Percentiles rank a stretch among this genome's conserved stretches.
phyloP scores from a whole-genome alignment of 2,888 invertebrate genomes.

The Meiosimyza platycephala region DNA sequence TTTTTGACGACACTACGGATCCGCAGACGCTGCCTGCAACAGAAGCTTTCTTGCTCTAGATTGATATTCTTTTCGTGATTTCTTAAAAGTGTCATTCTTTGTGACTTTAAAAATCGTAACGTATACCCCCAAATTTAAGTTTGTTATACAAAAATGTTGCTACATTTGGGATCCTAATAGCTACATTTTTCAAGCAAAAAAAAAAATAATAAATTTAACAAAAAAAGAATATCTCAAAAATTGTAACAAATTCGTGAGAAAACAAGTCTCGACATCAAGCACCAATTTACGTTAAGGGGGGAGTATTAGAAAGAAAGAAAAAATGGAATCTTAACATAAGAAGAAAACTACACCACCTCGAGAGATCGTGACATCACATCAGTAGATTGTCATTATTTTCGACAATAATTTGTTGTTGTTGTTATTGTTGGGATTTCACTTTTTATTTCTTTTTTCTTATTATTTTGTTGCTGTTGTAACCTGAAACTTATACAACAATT shows the following conservation, averaged over 20 bases:
- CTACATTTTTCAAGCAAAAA: too few species aligned
- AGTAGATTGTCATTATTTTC: slow-evolving; percentile 67
- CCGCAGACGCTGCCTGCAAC: too few species aligned
- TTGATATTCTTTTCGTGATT: too few species aligned
- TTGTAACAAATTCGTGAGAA: slow-evolving; percentile 64
- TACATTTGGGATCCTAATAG: too few species aligned
- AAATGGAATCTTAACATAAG: slow-evolving; percentile 30
- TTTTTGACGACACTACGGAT: too few species aligned
- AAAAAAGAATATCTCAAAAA: slow-evolving; percentile 34
- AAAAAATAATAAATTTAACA: too few species aligned
- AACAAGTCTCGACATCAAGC: slow-evolving; percentile 41
- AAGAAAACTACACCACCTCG: slow-evolving; percentile 54
- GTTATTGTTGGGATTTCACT: slow-evolving; percentile 4
- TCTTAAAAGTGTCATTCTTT: too few species aligned
- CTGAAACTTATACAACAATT: slow-evolving; percentile 3
- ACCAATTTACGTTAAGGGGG: too few species aligned
- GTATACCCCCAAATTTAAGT: too few species aligned
- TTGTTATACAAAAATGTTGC: too few species aligned
- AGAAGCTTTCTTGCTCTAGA: too few species aligned
- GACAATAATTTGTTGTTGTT: slow-evolving; percentile 57
- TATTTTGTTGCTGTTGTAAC: slow-evolving; percentile 21
- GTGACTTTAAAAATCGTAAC: too few species aligned
- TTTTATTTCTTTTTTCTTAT: slow-evolving; percentile 14
- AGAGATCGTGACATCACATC: slow-evolving; percentile 66
- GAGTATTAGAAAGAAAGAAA: not conserved